A percentile compares a stretch with the other conserved stretches of the same genome.
Evolutionary conservation across 2,113 vertebrate species (phyloP).

Genomic region (Jaculus jaculus): DNA sequence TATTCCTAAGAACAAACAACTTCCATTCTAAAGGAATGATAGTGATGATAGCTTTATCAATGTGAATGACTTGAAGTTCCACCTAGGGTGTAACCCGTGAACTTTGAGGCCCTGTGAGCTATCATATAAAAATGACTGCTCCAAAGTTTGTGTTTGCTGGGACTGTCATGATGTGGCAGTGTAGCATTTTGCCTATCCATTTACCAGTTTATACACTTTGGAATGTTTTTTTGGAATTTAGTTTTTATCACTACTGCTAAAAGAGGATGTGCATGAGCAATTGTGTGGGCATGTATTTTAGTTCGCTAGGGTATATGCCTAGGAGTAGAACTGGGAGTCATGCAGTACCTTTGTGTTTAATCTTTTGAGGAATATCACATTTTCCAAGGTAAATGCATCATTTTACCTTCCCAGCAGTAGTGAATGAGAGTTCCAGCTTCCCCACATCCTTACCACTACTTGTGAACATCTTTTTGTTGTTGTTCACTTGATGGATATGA

Average conservation of each 20-base stretch:
- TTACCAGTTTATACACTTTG: background rate
- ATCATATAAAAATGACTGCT: background rate
- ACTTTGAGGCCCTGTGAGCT: background rate
- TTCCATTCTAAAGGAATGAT: background rate
- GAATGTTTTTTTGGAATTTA: conserved; percentile 1
- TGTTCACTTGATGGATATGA: background rate
- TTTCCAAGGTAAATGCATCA: background rate
- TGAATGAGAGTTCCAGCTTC: background rate
- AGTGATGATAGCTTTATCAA: background rate
- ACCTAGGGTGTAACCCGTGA: background rate
- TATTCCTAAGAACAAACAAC: conserved; percentile 18
- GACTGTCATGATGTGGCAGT: background rate
- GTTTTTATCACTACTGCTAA: background rate
- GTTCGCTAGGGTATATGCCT: background rate
- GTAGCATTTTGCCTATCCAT: background rate
- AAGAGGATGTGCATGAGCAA: background rate
- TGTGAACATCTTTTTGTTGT: background rate
- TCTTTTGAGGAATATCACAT: background rate
- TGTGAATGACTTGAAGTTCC: background rate
- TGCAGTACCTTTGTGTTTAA: background rate
- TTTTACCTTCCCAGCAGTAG: background rate
- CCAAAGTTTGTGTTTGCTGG: background rate
- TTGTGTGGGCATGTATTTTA: background rate
- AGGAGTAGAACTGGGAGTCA: background rate
- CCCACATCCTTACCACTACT: background rate